Evolutionary conservation across 2,113 vertebrate genomes (phyloP), one percentile per base, ranked within the genome.

Genomic region (Pteropus alecto): DNA sequence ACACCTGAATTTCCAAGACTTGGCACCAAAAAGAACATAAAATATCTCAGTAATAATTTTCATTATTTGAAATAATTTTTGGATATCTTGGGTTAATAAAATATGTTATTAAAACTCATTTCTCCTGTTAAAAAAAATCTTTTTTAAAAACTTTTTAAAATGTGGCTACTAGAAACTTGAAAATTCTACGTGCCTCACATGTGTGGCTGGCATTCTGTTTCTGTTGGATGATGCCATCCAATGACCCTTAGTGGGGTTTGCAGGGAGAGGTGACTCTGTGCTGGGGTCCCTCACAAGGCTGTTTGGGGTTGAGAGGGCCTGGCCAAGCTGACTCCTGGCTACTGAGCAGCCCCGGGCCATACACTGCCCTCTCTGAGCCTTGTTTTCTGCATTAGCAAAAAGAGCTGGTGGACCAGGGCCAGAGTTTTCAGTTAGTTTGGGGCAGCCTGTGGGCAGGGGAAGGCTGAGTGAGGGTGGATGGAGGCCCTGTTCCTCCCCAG

Each of bases 91-190:
- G 41, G 71, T 96, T 94, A 87, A 95, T 93, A 88, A 91, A 96
- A 76, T 96, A 88, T 54, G 58, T 92, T 51, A 93, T 93, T 96
- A 93, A 95, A 93, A 95, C 92, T 96, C 83, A 84, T 94, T 94
- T 91, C 21, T 90, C 21, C 7, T 90, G 54, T 74, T 22, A 63
- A 68, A 68, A 78, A 68, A 77, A 65, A 63, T 91, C 21, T 26
- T 78, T 48, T 43, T 48, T 56, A 43, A 58, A 61, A 28, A 24
- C 48, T 58, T 85, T 83, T 46, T 76, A 24, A 11, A 54, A 43
- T 3, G 6, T 24, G 71, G 41, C 58, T 30, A 24, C 60, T 38
- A 67, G 71, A 67, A 77, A 70, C 43, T 51, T n/a, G 11, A 30
- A 51, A 48, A 6, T n/a, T 67, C 60, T 7, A 0, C 8, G 60